These are phyloP conservation scores for Pollenia griseotomentosa DNA, from an alignment of 2,888 invertebrate genomes.

Conservation along the genomic window DNA sequence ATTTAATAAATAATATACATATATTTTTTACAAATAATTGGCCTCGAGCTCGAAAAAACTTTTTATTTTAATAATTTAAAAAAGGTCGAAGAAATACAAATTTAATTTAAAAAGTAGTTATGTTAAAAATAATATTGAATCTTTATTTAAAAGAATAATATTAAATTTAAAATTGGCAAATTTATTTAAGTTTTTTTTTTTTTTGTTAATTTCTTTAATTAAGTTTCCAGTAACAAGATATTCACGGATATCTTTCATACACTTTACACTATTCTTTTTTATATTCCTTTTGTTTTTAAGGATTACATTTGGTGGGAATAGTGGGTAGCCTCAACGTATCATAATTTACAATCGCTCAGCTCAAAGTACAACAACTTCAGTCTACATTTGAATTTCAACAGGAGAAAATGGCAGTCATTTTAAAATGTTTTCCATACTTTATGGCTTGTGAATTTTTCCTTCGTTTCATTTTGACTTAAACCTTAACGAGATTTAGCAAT, in stretches of 20 bases:
- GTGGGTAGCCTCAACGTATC: background rate
- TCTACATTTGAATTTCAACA: slow-evolving; percentile 35
- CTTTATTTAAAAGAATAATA: background rate
- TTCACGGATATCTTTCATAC: slow-evolving; percentile 78
- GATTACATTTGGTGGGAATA: background rate
- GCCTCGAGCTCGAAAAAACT: too few relatives aligned
- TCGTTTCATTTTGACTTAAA: slow-evolving; percentile 32
- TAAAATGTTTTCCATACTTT: slow-evolving; percentile 76
- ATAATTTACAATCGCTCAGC: slow-evolving; percentile 20
- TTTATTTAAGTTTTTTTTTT: too few relatives aligned
- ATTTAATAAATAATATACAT: too few relatives aligned
- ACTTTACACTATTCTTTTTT: slow-evolving; percentile 28
- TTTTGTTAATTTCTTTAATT: too few relatives aligned
- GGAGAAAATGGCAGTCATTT: slow-evolving; percentile 76
- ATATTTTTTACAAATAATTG: too few relatives aligned
- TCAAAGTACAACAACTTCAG: slow-evolving; percentile 3
- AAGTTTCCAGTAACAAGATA: background rate
- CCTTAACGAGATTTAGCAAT: slow-evolving; percentile 71
- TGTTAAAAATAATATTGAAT: background rate
- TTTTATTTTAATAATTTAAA: too few relatives aligned
- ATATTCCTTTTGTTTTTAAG: slow-evolving; percentile 25
- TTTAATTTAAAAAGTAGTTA: too few relatives aligned
- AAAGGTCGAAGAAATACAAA: too few relatives aligned
- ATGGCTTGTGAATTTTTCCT: slow-evolving; percentile 71
- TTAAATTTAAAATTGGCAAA: too few relatives aligned